A percentile compares a stretch with the other conserved stretches of the same genome.
Evolutionary conservation across 2,888 invertebrate genomes (phyloP).

Genomic region (Drosophila setosimentum): DNA sequence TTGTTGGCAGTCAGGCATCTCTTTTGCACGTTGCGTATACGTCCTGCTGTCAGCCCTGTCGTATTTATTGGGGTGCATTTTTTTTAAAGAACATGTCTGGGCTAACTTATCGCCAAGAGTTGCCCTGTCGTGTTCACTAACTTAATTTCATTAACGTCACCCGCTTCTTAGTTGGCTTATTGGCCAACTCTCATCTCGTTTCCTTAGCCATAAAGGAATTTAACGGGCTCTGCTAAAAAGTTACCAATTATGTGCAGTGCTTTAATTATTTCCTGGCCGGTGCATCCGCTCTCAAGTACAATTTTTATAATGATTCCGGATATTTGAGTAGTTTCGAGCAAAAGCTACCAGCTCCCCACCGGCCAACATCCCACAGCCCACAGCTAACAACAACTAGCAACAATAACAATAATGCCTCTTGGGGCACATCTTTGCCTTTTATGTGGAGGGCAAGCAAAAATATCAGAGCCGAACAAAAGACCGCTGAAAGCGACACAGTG

Average conservation of each 20-base stretch:
- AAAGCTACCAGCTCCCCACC: conserved; percentile 60
- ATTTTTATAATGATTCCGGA: conserved; percentile 79
- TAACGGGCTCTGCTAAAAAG: conserved; percentile 49
- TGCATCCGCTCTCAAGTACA: conserved; percentile 56
- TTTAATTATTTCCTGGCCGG: conserved; percentile 75
- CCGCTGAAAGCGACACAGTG: conserved; percentile 46
- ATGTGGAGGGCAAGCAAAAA: conserved; percentile 51
- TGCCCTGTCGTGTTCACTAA: conserved; percentile 27
- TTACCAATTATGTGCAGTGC: conserved; percentile 72
- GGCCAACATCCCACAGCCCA: conserved; percentile 10
- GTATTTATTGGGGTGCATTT: conserved; percentile 59
- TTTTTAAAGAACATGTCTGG: conserved; percentile 25
- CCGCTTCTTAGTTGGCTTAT: conserved; percentile 24
- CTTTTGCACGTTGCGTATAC: conserved; percentile 58
- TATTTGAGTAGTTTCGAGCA: conserved; percentile 77
- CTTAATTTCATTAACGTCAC: conserved; percentile 35
- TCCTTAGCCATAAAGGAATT: conserved; percentile 38
- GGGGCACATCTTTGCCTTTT: conserved; percentile 54
- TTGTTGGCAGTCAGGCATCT: conserved; percentile 37
- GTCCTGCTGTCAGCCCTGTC: conserved; percentile 42
- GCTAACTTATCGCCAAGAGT: conserved; percentile 15
- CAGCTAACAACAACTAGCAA: conserved; percentile 49
- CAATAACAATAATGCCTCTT: conserved; percentile 62
- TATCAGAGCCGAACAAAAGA: conserved; percentile 56
- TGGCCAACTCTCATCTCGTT: conserved; percentile 21